Conservation (phyloP, 2,113 vertebrate species). For the Ariopsis seemanni region DNA sequence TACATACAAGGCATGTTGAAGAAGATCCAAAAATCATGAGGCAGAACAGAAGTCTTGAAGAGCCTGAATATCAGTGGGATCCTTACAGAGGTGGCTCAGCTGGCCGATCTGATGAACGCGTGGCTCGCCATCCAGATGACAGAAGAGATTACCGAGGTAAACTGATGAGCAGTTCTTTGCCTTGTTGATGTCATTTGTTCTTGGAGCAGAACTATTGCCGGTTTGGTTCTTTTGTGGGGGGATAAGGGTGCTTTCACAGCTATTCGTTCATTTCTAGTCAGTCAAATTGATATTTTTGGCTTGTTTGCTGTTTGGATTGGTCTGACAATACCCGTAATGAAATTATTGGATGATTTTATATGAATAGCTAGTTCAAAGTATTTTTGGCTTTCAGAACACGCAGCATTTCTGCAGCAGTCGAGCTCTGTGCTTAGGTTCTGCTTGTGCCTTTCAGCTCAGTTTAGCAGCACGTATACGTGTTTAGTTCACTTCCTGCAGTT, state of each 20-base stretch:
- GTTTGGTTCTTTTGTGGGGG: neutral
- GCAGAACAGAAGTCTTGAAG: neutral
- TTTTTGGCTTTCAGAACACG: neutral
- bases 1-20: neutral
- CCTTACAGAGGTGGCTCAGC: constrained; percentile 16
- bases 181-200: neutral
- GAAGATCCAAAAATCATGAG: constrained; percentile 8
- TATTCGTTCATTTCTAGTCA: neutral
- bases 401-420: neutral
- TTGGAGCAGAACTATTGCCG: neutral
- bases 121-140: constrained; percentile 28
- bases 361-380: neutral
- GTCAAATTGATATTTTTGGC: neutral
- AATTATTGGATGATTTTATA: neutral
- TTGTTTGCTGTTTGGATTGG: neutral
- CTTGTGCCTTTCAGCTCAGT: neutral
- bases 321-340: neutral
- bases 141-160: constrained; percentile 41
- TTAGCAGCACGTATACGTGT: neutral
- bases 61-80: constrained; percentile 33
- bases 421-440: neutral
- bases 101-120: constrained; percentile 41
- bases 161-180: neutral
- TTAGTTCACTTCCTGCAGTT: neutral
- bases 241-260: neutral